Evolutionary conservation across 2,888 invertebrate genomes (phyloP), one percentile per base, ranked within the genome.

Genomic region (Drosophila antonietae): DNA sequence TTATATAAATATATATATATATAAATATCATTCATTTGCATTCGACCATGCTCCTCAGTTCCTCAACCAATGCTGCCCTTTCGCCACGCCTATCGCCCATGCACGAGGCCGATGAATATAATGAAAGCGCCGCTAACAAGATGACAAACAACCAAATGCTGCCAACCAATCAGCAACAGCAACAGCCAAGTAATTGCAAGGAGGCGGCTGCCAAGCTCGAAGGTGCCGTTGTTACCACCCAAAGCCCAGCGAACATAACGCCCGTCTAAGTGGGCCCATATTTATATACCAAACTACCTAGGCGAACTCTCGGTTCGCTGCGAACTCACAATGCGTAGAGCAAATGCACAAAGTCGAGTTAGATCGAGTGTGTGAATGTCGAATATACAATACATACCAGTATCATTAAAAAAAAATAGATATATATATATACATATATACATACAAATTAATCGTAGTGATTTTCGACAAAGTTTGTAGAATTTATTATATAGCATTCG

Each of bases 21-120:
- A 68, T 63, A 73, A 68, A 71, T 68, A 77, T 80, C 80, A 81
- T 76, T 78, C 80, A 80, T 83, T 57, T 78, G 67, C 80, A 73
- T 73, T 78, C 81, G 73, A 69, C 59, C 78, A 59, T 70, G 73
- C 75, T 75, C 66, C 67, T 55, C 78, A 89, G 88, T 87, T 69
- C 88, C 60, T 47, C 84, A 31, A 62, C 84, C 53, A 88, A 70
- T 56, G 89, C 89, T 31, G 73, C 81, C 68, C 80, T 80, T 28
- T 82, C 81, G 65, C 88, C 84, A 87, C 94, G 97, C 74, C 93
- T 97, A 47, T 97, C 97, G 31, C 97, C 96, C 39, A 97, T 97
- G 97, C 95, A 95, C 73, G 97, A 97, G 92, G 96, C 96, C 75
- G 97, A 97, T 80, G 97, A 96, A 28, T 77, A 76, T 63, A 75